Conservation (phyloP, 2,113 vertebrate species). For the Alexandromys fortis region DNA sequence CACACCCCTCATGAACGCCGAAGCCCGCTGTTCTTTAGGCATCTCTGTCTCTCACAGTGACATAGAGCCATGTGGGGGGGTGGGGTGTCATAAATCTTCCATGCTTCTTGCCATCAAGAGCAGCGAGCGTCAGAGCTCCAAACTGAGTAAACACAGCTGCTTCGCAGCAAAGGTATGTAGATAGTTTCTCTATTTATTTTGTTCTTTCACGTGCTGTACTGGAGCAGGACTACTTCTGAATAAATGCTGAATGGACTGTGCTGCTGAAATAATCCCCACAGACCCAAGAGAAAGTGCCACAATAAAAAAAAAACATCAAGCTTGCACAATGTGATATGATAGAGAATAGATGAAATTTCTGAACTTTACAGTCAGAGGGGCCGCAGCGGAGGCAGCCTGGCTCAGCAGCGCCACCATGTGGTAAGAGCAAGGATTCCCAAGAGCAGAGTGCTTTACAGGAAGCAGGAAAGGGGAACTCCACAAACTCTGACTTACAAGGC, state of each 20-base stretch:
- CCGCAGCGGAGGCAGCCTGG: slow-evolving; percentile 47
- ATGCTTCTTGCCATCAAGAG: not conserved
- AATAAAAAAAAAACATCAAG: slow-evolving; percentile 29
- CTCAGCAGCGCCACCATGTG: slow-evolving; percentile 85
- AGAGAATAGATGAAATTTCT: not conserved
- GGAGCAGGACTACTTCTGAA: not conserved
- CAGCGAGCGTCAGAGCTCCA: not conserved
- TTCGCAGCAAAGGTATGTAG: not conserved
- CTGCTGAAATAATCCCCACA: slow-evolving; percentile 38
- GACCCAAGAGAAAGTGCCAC: not conserved
- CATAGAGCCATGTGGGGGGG: not conserved
- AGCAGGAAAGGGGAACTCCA: not conserved
- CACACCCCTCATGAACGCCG: not conserved
- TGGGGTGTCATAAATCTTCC: slow-evolving; percentile 37
- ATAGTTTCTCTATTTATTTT: slow-evolving; percentile 44
- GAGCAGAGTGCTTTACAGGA: no score
- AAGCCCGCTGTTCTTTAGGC: rapidly evolving
- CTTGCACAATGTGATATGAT: not conserved
- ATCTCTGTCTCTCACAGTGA: not conserved
- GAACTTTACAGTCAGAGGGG: not conserved
- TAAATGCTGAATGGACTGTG: slow-evolving; percentile 13
- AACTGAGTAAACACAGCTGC: slow-evolving; percentile 63
- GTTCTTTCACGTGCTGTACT: slow-evolving; percentile 25
- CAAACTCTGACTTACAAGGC: rapidly evolving
- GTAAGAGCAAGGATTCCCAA: not conserved